Percentiles rank a stretch among this genome's conserved stretches.
These are phyloP conservation scores for Sorex araneus DNA, from an alignment of 2,113 vertebrate species.

Conservation along the genomic window DNA sequence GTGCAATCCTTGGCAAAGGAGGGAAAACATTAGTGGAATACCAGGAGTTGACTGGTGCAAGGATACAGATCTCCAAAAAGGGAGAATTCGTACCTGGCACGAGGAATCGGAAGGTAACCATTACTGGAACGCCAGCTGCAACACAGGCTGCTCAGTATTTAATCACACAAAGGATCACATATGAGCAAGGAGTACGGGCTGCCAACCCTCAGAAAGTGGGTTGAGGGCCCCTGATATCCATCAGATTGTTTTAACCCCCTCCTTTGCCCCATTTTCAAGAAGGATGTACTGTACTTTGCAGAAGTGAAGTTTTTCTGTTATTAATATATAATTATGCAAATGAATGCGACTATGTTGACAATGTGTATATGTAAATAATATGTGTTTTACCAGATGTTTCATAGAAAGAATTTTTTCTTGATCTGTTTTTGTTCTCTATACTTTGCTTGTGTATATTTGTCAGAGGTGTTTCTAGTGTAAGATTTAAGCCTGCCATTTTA, in stretches of 20 bases:
- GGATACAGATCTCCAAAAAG: slow-evolving; percentile 96
- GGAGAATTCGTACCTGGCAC: slow-evolving; percentile 95
- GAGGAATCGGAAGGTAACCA: slow-evolving; percentile 95
- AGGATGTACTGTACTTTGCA: slow-evolving; percentile 97
- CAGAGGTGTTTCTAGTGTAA: slow-evolving; percentile 95
- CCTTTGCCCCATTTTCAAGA: slow-evolving; percentile 93
- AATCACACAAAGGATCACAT: slow-evolving; percentile 95
- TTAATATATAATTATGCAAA: slow-evolving; percentile 97
- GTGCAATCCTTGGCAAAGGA: slow-evolving; percentile 95
- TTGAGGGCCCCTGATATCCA: slow-evolving; percentile 88
- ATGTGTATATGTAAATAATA: slow-evolving; percentile 97
- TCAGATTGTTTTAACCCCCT: slow-evolving; percentile 93
- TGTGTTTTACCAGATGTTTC: slow-evolving; percentile 96
- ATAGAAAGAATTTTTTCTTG: slow-evolving; percentile 95
- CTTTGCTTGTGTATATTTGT: slow-evolving; percentile 95
- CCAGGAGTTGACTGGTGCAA: slow-evolving; percentile 95
- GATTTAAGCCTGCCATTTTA: slow-evolving; percentile 97
- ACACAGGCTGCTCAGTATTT: slow-evolving; percentile 95
- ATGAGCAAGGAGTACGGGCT: slow-evolving; percentile 95
- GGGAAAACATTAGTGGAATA: slow-evolving; percentile 95
- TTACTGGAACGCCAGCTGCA: slow-evolving; percentile 95
- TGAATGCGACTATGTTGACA: slow-evolving; percentile 96
- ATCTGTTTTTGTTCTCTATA: slow-evolving; percentile 94
- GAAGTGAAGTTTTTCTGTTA: slow-evolving; percentile 96
- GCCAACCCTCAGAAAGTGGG: slow-evolving; percentile 95